A percentile compares a stretch with the other conserved stretches of the same genome.
These are phyloP conservation scores for Porphyrio hochstetteri DNA, from an alignment of 2,113 vertebrate species.

Conservation along the genomic window DNA sequence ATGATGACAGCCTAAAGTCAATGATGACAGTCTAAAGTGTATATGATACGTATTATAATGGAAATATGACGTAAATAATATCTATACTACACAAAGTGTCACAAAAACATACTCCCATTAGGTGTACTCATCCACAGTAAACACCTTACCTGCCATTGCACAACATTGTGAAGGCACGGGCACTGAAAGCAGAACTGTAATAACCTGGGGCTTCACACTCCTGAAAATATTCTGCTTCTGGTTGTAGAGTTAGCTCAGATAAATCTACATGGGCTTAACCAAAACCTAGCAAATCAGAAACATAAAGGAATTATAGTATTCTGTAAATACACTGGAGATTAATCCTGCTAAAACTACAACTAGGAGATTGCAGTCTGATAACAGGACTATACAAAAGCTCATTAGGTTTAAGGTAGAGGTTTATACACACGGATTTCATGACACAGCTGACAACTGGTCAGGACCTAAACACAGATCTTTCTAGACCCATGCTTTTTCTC, in stretches of 20 bases:
- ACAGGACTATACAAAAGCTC: background rate
- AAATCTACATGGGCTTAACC: background rate
- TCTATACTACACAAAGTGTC: background rate
- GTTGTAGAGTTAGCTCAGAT: background rate
- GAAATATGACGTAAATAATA: background rate
- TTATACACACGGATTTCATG: background rate
- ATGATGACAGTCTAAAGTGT: background rate
- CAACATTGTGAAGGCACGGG: background rate
- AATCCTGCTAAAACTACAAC: background rate
- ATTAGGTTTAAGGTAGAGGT: background rate
- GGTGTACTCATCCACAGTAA: accelerated
- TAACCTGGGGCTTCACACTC: background rate
- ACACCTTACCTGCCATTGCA: background rate
- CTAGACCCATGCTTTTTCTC: background rate
- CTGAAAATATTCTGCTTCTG: background rate
- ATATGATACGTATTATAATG: background rate
- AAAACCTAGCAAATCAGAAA: background rate
- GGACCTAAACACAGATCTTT: background rate
- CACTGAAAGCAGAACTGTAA: background rate
- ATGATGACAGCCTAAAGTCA: background rate
- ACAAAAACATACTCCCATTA: background rate
- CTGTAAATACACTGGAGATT: background rate
- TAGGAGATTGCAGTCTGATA: background rate
- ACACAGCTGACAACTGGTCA: background rate
- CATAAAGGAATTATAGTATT: background rate